These are phyloP conservation scores for Phymorhynchus buccinoides DNA, from an alignment of 1,140 invertebrate species.

Conservation along the genomic window DNA sequence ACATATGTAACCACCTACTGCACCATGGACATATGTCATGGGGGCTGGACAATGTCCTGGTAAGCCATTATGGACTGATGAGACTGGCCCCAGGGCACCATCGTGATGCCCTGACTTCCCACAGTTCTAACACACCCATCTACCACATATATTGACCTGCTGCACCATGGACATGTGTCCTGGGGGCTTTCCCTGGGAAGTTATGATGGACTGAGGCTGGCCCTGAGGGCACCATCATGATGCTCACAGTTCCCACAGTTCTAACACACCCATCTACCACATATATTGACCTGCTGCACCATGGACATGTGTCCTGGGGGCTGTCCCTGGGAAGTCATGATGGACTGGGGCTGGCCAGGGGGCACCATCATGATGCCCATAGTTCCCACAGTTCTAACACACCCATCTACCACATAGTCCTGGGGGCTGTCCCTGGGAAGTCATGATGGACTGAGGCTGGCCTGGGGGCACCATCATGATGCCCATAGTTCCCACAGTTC, in stretches of 20 bases:
- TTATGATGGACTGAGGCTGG: neutral
- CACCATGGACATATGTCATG: conserved; percentile 47
- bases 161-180: conserved; percentile 48
- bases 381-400: neutral
- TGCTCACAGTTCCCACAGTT: conserved; percentile 7
- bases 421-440: conserved; percentile 40
- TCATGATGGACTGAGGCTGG: conserved; percentile 15
- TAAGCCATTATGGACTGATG: neutral
- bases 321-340: too few species aligned
- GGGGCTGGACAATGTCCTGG: conserved; percentile 42
- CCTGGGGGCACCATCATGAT: conserved; percentile 39
- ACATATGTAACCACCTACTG: conserved; percentile 26
- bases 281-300: neutral
- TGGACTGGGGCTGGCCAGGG: too few species aligned
- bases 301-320: too few species aligned
- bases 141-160: conserved; percentile 30
- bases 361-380: conserved; percentile 40
- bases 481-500: too few species aligned
- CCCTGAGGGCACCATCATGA: conserved; percentile 35
- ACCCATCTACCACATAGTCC: conserved; percentile 45
- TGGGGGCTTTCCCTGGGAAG: conserved; percentile 41
- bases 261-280: conserved; percentile 35
- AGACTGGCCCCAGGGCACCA: conserved; percentile 27
- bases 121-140: conserved; percentile 32
- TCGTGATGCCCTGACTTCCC: too few species aligned